Evolutionary conservation across 2,113 vertebrate genomes (phyloP), one percentile per base, ranked within the genome.

Genomic region (Oophaga pumilio): DNA sequence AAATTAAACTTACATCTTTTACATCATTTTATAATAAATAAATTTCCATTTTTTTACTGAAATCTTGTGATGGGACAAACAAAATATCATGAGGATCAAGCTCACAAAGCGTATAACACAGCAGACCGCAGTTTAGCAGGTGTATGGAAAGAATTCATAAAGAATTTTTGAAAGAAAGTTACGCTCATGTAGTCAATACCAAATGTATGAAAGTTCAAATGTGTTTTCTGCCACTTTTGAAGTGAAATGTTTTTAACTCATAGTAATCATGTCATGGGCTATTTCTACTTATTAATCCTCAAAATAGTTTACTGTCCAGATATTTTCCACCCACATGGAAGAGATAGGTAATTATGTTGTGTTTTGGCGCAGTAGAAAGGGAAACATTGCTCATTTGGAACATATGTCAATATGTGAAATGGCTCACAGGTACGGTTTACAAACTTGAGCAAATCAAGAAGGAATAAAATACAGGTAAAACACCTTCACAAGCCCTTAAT

Each of bases 221-320:
- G 53, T 22, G 26, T 60, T 62, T 60, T 80, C 18, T 0, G 15
- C 53, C 59, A 28, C 26, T n/a, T 64, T 68, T 66, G 24, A 57
- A 66, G 22, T 24, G 68, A 84, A 18, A 73, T 57, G n/a, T 24
- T 84, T 84, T 83, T 69, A 52, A 52, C 53, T 85, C 33, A 50
- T 28, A 59, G 57, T 49, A 86, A 86, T 86, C 49, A 86, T 86
- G 76, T 86, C 50, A 86, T 86, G 76, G 69, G 77, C 85, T 69
- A 68, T 78, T 69, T 86, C 60, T 50, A 69, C 57, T 50, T 78
- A 52, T 86, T 86, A 79, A 69, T 79, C 76, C 85, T 57, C 73
- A 86, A 78, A 86, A 86, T 79, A 79, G 60, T 86, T 50, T 78
- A 86, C 76, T 86, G 85, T 86, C 85, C 85, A 79, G 49, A 79